phyloP scores from a whole-genome alignment of 2,797 vertebrate species.

The Lepilemur ruficaudatus region DNA sequence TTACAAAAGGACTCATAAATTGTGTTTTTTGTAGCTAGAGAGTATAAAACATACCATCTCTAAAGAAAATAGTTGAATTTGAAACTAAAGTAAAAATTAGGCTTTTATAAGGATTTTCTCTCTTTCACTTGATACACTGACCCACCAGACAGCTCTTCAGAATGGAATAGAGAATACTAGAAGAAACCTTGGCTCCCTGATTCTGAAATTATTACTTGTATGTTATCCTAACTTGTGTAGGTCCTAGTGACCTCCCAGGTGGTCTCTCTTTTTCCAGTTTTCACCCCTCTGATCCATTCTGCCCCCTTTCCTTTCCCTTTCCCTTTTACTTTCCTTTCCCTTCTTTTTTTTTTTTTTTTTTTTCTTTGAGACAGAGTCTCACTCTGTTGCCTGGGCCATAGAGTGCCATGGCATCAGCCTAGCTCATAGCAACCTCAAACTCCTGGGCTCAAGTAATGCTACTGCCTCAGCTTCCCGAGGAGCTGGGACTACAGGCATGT shows the following conservation, averaged over 20 bases:
- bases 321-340: no score
- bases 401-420: no score
- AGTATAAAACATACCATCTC: neutral
- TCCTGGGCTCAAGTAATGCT: no score
- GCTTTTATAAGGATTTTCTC: neutral
- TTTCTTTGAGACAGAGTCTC: no score
- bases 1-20: neutral
- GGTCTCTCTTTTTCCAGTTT: neutral
- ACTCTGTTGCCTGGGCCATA: no score
- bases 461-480: no score
- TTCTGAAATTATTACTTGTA: neutral
- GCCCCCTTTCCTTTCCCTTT: no score
- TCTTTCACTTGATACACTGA: neutral
- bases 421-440: no score
- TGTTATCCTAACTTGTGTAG: neutral
- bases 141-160: neutral
- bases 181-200: neutral
- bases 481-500: no score
- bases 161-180: neutral
- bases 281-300: neutral
- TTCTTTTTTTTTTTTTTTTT: no score
- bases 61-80: slow-evolving; percentile 7
- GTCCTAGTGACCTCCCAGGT: neutral
- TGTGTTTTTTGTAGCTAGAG: neutral
- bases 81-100: neutral